Percentiles rank a stretch among this genome's conserved stretches.
Evolutionary conservation across 2,888 invertebrate species (phyloP).

Genomic region (Liopterus haemorrhoidalis): DNA sequence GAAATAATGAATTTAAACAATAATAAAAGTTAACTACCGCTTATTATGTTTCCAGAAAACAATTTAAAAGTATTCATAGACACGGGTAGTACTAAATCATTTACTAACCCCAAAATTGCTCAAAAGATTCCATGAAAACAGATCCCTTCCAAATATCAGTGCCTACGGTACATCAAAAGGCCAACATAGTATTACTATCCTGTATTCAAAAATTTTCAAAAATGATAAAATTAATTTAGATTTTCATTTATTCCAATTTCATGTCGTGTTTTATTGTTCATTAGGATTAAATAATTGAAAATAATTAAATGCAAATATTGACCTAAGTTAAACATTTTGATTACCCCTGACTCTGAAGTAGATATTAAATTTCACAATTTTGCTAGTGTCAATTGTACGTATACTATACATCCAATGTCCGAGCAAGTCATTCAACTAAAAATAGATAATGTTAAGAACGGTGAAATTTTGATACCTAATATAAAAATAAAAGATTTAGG

Average conservation of each 20-base stretch:
- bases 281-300: constrained; percentile 24
- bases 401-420: too few relatives aligned
- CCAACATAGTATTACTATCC: background rate
- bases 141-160: constrained; percentile 3
- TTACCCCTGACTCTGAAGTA: too few relatives aligned
- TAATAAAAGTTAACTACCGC: constrained; percentile 2
- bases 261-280: too few relatives aligned
- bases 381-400: too few relatives aligned
- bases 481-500: too few relatives aligned
- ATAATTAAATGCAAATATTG: constrained; percentile 19
- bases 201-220: constrained; percentile 5
- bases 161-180: background rate
- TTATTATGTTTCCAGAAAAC: constrained; percentile 3
- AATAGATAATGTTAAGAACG: too few relatives aligned
- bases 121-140: background rate
- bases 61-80: constrained; percentile 12
- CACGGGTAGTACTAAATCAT: constrained; percentile 23
- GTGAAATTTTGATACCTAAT: too few relatives aligned
- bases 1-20: constrained; percentile 3
- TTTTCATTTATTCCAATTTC: constrained; percentile 15
- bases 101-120: constrained; percentile 21
- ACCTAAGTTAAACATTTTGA: too few relatives aligned
- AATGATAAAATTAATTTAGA: constrained; percentile 1
- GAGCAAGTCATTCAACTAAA: too few relatives aligned
- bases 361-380: too few relatives aligned